Percentiles rank a stretch among this genome's conserved stretches.
These are phyloP conservation scores for Tipula unca DNA, from an alignment of 2,888 invertebrate species.

Conservation along the genomic window DNA sequence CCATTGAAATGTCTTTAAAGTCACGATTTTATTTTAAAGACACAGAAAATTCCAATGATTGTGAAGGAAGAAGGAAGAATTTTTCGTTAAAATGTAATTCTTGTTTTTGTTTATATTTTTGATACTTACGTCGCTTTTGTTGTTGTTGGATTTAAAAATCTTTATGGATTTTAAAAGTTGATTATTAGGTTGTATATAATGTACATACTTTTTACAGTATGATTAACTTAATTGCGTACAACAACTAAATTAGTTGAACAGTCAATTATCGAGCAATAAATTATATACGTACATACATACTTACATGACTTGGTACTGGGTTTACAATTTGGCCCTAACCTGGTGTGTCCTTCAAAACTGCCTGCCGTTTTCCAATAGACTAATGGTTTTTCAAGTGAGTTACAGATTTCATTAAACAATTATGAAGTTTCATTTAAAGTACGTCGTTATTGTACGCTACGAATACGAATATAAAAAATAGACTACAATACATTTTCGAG, in stretches of 20 bases:
- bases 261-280: no score
- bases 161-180: not conserved
- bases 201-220: no score
- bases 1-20: constrained; percentile 14
- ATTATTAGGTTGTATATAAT: not conserved
- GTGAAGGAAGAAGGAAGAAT: not conserved
- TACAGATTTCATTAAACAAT: no score
- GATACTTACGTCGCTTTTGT: not conserved
- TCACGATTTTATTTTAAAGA: not conserved
- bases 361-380: no score
- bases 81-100: not conserved
- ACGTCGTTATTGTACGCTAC: not conserved
- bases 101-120: not conserved
- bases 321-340: no score
- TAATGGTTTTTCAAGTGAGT: no score
- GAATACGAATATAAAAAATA: not conserved
- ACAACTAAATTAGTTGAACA: no score
- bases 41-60: not conserved
- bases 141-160: not conserved
- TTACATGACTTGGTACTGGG: no score
- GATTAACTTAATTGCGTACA: no score
- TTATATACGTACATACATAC: no score
- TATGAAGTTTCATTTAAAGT: not conserved
- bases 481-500: not conserved
- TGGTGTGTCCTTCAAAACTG: no score